A percentile compares a stretch with the other conserved stretches of the same genome.
Evolutionary conservation across 1,140 invertebrate genomes (phyloP).

Genomic region (Magallana angulata): DNA sequence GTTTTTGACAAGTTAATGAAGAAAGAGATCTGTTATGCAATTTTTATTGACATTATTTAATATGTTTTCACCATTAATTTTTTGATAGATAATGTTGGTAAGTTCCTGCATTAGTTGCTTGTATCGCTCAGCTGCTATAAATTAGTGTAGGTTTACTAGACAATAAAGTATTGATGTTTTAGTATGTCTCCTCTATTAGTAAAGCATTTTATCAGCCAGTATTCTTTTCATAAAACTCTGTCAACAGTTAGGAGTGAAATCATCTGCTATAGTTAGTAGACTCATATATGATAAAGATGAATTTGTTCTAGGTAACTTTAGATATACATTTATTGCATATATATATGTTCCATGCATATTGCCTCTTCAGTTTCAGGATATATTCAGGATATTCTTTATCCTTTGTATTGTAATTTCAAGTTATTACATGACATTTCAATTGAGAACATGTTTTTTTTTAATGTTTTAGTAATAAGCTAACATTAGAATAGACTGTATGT

Average conservation of each 20-base stretch:
- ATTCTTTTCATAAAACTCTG: background rate
- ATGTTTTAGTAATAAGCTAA: background rate
- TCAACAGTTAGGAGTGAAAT: background rate
- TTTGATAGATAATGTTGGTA: slow-evolving; percentile 25
- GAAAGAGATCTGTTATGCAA: too few species aligned
- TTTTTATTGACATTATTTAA: background rate
- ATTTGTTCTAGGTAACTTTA: background rate
- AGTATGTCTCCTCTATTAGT: background rate
- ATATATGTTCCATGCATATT: background rate
- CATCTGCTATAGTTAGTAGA: background rate
- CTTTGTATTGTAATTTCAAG: background rate
- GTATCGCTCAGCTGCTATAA: slow-evolving; percentile 4
- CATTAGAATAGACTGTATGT: too few species aligned
- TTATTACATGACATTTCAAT: background rate
- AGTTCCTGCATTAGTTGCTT: slow-evolving; percentile 19
- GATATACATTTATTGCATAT: background rate
- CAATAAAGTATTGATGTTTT: background rate
- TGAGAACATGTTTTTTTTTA: background rate
- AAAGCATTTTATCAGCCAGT: background rate
- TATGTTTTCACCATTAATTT: background rate
- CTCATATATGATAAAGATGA: background rate
- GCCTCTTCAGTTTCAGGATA: background rate
- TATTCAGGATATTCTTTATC: background rate
- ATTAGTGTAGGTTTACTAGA: background rate
- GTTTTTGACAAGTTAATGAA: too few species aligned